Evolutionary conservation across 2,888 invertebrate species (phyloP).

Genomic region (Dryadula phaetusa): DNA sequence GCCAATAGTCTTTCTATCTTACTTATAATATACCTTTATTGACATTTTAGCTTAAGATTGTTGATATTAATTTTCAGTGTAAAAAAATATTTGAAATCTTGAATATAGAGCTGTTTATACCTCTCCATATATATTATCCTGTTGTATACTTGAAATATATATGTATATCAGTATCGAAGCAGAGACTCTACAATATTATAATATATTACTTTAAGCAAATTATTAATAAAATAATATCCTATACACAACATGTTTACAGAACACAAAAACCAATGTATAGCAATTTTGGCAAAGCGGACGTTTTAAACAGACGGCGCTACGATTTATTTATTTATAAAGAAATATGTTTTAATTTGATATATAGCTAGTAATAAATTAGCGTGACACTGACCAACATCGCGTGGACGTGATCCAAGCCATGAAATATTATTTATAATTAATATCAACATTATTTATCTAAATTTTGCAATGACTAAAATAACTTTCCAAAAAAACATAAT

Average conservation of each 20-base stretch:
- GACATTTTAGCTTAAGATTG: too few relatives aligned
- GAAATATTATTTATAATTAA: constrained; percentile 47
- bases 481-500: constrained; percentile 30
- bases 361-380: constrained; percentile 44
- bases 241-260: not conserved
- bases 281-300: constrained; percentile 35
- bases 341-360: constrained; percentile 47
- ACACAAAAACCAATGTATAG: constrained; percentile 11
- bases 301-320: constrained; percentile 34
- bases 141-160: too few relatives aligned
- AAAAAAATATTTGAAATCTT: too few relatives aligned
- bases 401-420: constrained; percentile 49
- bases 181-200: too few relatives aligned
- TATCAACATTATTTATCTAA: constrained; percentile 47
- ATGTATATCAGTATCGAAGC: too few relatives aligned
- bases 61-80: too few relatives aligned
- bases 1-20: too few relatives aligned
- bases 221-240: not conserved
- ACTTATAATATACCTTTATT: too few relatives aligned
- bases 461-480: constrained; percentile 41
- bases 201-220: too few relatives aligned
- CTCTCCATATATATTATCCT: too few relatives aligned
- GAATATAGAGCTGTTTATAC: too few relatives aligned
- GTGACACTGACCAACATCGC: constrained; percentile 46
- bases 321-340: constrained; percentile 45